Percentiles rank a stretch among this genome's conserved stretches.
Conservation (phyloP, 2,797 vertebrate species). For the Macropodus opercularis region DNA sequence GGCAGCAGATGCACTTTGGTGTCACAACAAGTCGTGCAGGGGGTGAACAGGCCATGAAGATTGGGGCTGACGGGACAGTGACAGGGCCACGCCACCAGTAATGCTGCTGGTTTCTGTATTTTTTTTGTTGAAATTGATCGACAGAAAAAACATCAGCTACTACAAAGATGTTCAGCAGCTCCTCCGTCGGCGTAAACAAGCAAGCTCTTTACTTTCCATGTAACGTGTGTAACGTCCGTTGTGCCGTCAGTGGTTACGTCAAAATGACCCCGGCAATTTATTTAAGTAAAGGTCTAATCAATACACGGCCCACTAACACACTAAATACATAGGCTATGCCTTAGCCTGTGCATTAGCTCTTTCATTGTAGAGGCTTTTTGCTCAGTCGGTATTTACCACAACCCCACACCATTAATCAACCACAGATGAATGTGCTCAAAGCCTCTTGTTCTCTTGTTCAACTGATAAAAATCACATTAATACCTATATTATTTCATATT, state of each 20-base stretch:
- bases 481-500: conserved; percentile 25
- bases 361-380: conserved; percentile 61
- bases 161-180: not conserved
- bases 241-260: conserved; percentile 56
- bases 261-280: conserved; percentile 74
- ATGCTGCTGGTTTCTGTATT: conserved; percentile 7
- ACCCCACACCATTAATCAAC: conserved; percentile 65
- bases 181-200: not conserved
- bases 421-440: conserved; percentile 15
- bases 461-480: conserved; percentile 20
- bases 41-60: conserved; percentile 34
- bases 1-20: conserved; percentile 65
- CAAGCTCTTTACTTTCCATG: not conserved
- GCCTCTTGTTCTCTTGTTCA: conserved; percentile 29
- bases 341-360: conserved; percentile 70
- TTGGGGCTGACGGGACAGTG: conserved; percentile 31
- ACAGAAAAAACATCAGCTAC: not conserved
- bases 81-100: conserved; percentile 10
- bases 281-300: conserved; percentile 81
- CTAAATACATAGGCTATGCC: conserved; percentile 69
- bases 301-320: conserved; percentile 70
- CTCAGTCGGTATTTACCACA: conserved; percentile 62
- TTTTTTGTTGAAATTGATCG: too few relatives aligned
- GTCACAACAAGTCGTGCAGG: too few relatives aligned
- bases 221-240: conserved; percentile 5